Evolutionary conservation across 2,888 invertebrate genomes (phyloP), one percentile per base, ranked within the genome.

Genomic region (Brenthis hecate): DNA sequence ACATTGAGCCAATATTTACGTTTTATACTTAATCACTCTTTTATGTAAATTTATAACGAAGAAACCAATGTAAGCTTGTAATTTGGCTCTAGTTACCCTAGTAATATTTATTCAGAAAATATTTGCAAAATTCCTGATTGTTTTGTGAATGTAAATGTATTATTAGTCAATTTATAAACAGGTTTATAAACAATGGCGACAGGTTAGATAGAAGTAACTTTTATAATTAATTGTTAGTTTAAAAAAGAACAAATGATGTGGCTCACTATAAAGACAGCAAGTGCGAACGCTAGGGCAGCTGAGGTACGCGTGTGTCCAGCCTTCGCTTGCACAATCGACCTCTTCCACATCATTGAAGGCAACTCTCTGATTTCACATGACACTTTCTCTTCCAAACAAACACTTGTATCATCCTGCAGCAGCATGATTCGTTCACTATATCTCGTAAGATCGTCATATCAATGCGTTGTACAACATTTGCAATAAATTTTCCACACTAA

Each of bases 311-410:
- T 79, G 76, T 80, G 74, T 72, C 76, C 80, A 77, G 81, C 79
- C 78, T 75, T 79, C 81, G 83, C 88, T 92, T 91, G 92, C 92
- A 89, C 91, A 91, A 91, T 88, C 88, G 88, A 87, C 90, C 89
- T 91, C 91, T 89, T 91, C 92, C 91, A 92, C 92, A 91, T 92
- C 91, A 91, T 86, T 88, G 91, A 89, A 91, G 90, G 89, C 86
- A 81, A 90, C 85, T 87, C 86, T 85, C 79, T 79, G 88, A 89
- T 89, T 89, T 91, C 90, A 89, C 82, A 82, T 84, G 88, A 89
- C 88, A 92, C 92, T 92, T 92, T 92, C 92, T 92, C 92, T 87
- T 88, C 81, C 76, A 80, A 81, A 80, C 78, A 76, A 79, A 80
- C 80, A 79, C 80, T 77, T 76, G 78, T 79, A 78, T 77, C 73